Percentiles rank a stretch among this genome's conserved stretches.
These are phyloP conservation scores for Chondrilla cf. caribensis DNA, from an alignment of 37 sponge, comb jelly and placozoan species.

Conservation along the genomic window DNA sequence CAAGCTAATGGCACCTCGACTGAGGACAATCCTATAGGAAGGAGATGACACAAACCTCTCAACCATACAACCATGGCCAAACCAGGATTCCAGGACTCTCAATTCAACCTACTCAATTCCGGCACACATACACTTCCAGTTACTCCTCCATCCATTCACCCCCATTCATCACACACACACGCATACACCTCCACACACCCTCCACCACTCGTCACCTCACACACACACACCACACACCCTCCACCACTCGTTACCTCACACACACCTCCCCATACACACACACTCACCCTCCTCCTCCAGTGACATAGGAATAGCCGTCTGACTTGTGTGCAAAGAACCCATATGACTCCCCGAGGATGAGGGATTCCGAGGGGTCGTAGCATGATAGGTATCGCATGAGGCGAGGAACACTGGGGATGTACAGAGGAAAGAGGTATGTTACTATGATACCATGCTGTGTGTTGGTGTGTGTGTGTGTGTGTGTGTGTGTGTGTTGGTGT, in stretches of 20 bases:
- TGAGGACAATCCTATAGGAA: constrained; percentile 59
- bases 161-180: too few relatives aligned
- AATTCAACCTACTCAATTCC: too few relatives aligned
- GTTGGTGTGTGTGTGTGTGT: too few relatives aligned
- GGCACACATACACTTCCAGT: too few relatives aligned
- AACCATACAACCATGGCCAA: too few relatives aligned
- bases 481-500: too few relatives aligned
- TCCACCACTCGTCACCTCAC: neutral
- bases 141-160: too few relatives aligned
- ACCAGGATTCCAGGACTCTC: too few relatives aligned
- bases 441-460: too few relatives aligned
- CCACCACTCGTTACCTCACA: neutral
- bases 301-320: constrained; percentile 57
- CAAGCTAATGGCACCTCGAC: constrained; percentile 34
- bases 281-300: constrained; percentile 90
- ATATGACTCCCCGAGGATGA: constrained; percentile 75
- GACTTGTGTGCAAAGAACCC: constrained; percentile 52
- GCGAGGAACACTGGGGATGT: constrained; percentile 65
- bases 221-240: neutral
- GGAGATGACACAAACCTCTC: too few relatives aligned
- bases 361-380: constrained; percentile 40
- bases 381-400: constrained; percentile 59
- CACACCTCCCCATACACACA: too few relatives aligned
- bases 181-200: neutral
- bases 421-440: neutral